phyloP scores from a whole-genome alignment of 2,113 vertebrate species.

The Oxygymnocypris stewartii region DNA sequence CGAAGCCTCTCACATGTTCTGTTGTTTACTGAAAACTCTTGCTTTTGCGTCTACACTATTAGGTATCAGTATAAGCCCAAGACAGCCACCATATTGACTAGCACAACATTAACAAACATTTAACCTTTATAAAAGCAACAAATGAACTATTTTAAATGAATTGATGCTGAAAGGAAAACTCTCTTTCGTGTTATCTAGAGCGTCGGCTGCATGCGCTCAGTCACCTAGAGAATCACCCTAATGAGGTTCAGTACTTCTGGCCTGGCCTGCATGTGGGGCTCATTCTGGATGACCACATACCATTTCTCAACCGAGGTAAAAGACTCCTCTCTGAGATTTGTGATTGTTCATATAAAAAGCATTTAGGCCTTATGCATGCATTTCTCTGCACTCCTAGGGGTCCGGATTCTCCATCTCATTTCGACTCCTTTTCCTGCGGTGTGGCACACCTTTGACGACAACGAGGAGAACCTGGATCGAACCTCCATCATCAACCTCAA shows the following conservation, averaged over 20 bases:
- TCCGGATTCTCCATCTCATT: slow-evolving; percentile 90
- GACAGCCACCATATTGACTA: neutral
- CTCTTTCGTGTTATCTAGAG: slow-evolving; percentile 73
- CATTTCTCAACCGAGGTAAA: slow-evolving; percentile 80
- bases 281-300: slow-evolving; percentile 90
- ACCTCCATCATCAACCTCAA: slow-evolving; percentile 85
- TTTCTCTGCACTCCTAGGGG: slow-evolving; percentile 72
- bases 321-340: neutral
- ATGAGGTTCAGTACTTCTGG: slow-evolving; percentile 83
- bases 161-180: neutral
- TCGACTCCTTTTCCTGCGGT: slow-evolving; percentile 92
- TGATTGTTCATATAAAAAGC: fast-evolving
- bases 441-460: slow-evolving; percentile 94
- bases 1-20: neutral
- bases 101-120: neutral
- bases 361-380: neutral
- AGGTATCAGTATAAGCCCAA: slow-evolving; percentile 6
- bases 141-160: neutral
- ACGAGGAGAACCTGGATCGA: slow-evolving; percentile 88
- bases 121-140: neutral
- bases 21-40: neutral
- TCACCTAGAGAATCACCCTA: slow-evolving; percentile 80
- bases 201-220: slow-evolving; percentile 80
- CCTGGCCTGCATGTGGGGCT: slow-evolving; percentile 68
- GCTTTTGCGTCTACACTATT: neutral